Conservation (phyloP, 2,797 vertebrate genomes). For the Sebastes wilsoni region DNA sequence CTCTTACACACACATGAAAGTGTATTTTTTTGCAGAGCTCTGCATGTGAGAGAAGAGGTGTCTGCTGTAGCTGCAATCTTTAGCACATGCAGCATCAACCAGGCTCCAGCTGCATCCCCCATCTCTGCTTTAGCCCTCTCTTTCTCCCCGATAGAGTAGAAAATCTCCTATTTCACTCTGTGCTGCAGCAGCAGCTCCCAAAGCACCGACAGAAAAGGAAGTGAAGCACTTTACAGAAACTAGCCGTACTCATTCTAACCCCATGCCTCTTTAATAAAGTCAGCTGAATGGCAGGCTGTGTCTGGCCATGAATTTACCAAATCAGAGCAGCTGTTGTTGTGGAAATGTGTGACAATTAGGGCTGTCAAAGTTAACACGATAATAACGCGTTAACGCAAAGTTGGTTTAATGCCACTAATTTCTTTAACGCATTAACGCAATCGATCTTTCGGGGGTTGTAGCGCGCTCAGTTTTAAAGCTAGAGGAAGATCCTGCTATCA, state of each 20-base stretch:
- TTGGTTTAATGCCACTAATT: too few species aligned
- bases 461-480: too few species aligned
- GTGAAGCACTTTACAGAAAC: conserved; percentile 47
- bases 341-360: background rate
- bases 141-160: conserved; percentile 6
- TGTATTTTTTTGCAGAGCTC: conserved; percentile 4
- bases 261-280: conserved; percentile 23
- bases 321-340: conserved; percentile 32
- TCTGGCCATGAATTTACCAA: conserved; percentile 27
- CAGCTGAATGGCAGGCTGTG: conserved; percentile 10
- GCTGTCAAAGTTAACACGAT: too few species aligned
- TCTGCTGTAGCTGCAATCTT: conserved; percentile 32
- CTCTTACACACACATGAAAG: conserved; percentile 16
- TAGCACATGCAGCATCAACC: background rate
- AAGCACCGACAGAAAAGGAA: conserved; percentile 44
- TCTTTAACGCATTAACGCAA: too few species aligned
- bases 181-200: conserved; percentile 24
- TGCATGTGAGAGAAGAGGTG: conserved; percentile 6
- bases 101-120: conserved; percentile 3
- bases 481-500: too few species aligned
- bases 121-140: background rate
- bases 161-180: conserved; percentile 31
- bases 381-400: too few species aligned
- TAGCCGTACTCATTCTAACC: conserved; percentile 16
- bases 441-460: too few species aligned